Evolutionary conservation across 2,113 vertebrate genomes (phyloP), one percentile per base, ranked within the genome.

Genomic region (Bettongia penicillata): DNA sequence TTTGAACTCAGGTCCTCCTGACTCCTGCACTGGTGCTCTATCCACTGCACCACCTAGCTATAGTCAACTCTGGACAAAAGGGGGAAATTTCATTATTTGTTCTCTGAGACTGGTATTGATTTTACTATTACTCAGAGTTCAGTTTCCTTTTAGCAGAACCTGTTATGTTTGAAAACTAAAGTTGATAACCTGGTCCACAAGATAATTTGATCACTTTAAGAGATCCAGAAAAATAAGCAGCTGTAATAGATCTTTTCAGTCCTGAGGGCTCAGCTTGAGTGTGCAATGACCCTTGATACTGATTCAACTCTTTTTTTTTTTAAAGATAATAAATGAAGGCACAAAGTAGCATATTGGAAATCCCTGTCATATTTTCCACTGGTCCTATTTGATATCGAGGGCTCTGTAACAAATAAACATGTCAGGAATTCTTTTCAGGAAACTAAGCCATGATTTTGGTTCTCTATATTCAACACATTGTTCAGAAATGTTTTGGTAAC

Each of bases 401-500:
- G 22, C n/a, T 97, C 97, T 68, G 91, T 53, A 96, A 96, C 91
- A 98, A 98, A 96, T 94, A 94, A 95, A 93, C 95, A 97, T 97
- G 92, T 97, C 93, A 94, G 96, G 92, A 93, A 90, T 97, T 97
- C 96, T 97, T 97, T 97, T 93, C 57, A 93, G 96, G 96, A 98
- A 98, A 98, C 68, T 55, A 96, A 97, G 95, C 96, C 97, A 94
- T 95, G 95, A 94, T 92, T 97, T 97, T 96, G 84, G 92, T 91
- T 95, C 91, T 94, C 31, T 96, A 96, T 95, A 91, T 95, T 97
- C 96, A 97, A 98, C 92, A 96, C 93, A 98, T 93, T 97, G 94
- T 97, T 98, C 96, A 96, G 97, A 96, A 51, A 91, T 94, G 49
- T 94, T 98, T 97, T 96, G 97, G 90, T 97, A 97, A 98, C 91